Base-by-base conservation (phyloP, 1,140 invertebrate genomes). In the Choristoneura fumiferana region DNA sequence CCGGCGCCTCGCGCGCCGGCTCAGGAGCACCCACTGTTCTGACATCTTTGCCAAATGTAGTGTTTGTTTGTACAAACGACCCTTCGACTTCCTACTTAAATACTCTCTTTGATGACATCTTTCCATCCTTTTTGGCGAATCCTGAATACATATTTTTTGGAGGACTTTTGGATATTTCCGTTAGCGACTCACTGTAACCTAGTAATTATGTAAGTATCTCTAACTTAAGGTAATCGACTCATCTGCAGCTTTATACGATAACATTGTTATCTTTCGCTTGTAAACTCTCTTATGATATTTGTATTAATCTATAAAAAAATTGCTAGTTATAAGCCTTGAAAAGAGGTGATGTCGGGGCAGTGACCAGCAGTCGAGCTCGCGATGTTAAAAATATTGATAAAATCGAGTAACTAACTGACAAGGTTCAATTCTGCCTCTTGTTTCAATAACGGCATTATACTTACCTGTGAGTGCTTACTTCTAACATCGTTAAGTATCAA, bases 101-200 rank as follows among this genome's bases (percentile, higher is more conserved):
- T 60, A 54, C 33, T 38, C 33, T 38, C 29, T 12, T 56, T 54
- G 35, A 29, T 63, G 43, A 69, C 63, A 52, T 66, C 58, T 62
- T 39, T 69, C 65, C 63, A 70, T 73, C 63, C 60, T 69, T 66
- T 59, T 60, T 62, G 62, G 57, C 56, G 58, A 64, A 67, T 63
- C 55, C 63, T 72, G 61, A 70, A 62, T 56, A 69, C 56, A 65
- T 74, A 71, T 73, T 66, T 77, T 77, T 77, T 77, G 62, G 75
- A 77, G 58, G 61, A 75, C 62, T 77, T 75, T 77, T 77, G 75
- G 75, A 77, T 77, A 75, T 69, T 71, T 75, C 75, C 75, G 72
- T 72, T 75, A 77, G 70, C 62, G 57, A 71, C 58, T 76, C 71
- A 68, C 71, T 57, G 43, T 69, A 65, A 62, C 56, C 39, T 68